phyloP scores from a whole-genome alignment of 2,113 vertebrate species.

The Hassar affinis region DNA sequence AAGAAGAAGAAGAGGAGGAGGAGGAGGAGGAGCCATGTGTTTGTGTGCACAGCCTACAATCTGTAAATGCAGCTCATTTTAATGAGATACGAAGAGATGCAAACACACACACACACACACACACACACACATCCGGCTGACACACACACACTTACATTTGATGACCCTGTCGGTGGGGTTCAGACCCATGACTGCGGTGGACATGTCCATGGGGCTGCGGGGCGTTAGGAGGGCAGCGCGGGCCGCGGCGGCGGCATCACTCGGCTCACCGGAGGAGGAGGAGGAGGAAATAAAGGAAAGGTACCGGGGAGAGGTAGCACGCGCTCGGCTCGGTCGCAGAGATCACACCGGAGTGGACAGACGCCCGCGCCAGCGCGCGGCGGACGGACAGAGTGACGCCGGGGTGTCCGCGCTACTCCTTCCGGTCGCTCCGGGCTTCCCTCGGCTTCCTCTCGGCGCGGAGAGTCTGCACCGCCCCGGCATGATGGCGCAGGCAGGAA shows the following conservation, averaged over 20 bases:
- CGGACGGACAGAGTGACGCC: slow-evolving; percentile 45
- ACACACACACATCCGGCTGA: neutral
- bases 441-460: slow-evolving; percentile 62
- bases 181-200: slow-evolving; percentile 71
- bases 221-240: slow-evolving; percentile 55
- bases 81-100: neutral
- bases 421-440: slow-evolving; percentile 60
- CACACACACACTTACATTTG: slow-evolving; percentile 69
- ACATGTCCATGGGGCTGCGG: slow-evolving; percentile 72
- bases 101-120: neutral
- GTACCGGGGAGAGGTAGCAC: neutral
- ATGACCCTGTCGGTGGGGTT: slow-evolving; percentile 71
- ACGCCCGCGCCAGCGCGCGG: slow-evolving; percentile 6
- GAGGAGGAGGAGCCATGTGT: too few relatives aligned
- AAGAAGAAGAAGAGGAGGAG: too few relatives aligned
- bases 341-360: neutral
- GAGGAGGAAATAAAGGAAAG: slow-evolving; percentile 41
- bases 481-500: slow-evolving; percentile 77
- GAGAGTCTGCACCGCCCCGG: slow-evolving; percentile 71
- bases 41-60: too few relatives aligned
- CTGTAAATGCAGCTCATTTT: neutral
- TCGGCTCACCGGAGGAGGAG: slow-evolving; percentile 57
- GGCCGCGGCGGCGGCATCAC: slow-evolving; percentile 63
- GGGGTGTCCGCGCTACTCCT: slow-evolving; percentile 37
- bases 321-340: neutral